Evolutionary conservation across 1,140 invertebrate species (phyloP), one percentile per base, ranked within the genome.

Genomic region (Drosophila truncata): DNA sequence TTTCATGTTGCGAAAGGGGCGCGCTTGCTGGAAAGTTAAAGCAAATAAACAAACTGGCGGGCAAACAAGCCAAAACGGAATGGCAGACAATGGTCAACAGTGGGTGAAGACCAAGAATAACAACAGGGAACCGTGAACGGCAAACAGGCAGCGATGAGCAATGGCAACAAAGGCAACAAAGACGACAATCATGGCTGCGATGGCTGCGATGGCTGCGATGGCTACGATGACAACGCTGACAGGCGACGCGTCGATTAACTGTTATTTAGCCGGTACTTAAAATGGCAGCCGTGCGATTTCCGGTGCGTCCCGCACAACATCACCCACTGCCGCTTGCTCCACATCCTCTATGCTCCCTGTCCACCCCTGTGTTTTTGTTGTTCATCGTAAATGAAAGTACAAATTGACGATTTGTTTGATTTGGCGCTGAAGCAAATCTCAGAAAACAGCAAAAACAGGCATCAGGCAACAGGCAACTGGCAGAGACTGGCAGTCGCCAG

Each of bases 351-450:
- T n/a, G 16, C 13, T 29, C 18, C 13, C 11, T 9, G 5, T 18
- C 27, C n/a, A n/a, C 20, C 37, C 29, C 16, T 64, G 66, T 59
- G 70, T 61, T 66, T 60, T 37, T 63, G 70, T 70, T 79, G 80
- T 81, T 81, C 73, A 69, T 49, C 54, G 78, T 88, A 90, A 84
- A 90, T 90, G 84, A 88, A 88, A 81, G 85, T 90, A 88, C 84
- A 88, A 85, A 85, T 88, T 90, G 84, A 69, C 80, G 81, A 88
- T 90, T 88, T 90, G 84, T 88, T 88, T 88, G 84, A 90, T 90
- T 88, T 85, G 74, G 59, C 70, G 76, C 62, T 58, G 83, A 73
- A 77, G 85, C 64, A 79, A 84, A 84, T 88, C 86, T 78, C 66
- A 55, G 60, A 14, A 66, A 70, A 42, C 41, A 70, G 41, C 27